phyloP scores from a whole-genome alignment of 2,888 invertebrate species.

The Ophraella communa region DNA sequence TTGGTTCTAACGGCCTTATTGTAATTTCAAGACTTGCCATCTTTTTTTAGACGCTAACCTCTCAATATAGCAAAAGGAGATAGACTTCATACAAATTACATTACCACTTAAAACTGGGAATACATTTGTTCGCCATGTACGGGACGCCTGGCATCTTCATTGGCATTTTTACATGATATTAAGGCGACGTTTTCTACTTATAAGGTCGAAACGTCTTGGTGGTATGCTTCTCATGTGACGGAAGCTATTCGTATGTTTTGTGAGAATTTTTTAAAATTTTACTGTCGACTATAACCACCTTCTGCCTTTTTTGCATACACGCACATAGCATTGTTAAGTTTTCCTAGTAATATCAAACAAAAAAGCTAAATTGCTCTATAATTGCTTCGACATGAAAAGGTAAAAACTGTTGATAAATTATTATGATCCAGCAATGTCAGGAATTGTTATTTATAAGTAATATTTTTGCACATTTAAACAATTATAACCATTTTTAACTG shows the following conservation, averaged over 20 bases:
- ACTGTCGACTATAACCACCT: conserved; percentile 41
- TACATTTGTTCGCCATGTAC: conserved; percentile 43
- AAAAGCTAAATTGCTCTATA: conserved; percentile 10
- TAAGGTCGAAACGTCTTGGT: conserved; percentile 40
- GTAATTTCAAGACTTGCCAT: conserved; percentile 45
- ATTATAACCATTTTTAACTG: too few relatives aligned
- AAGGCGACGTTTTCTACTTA: conserved; percentile 44
- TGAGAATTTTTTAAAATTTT: conserved; percentile 41
- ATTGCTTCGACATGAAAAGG: neutral
- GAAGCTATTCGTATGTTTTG: conserved; percentile 39
- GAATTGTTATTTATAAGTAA: neutral
- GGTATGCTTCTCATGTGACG: conserved; percentile 45
- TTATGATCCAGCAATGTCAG: neutral
- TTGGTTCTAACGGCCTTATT: conserved; percentile 45
- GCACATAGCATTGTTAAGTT: conserved; percentile 4
- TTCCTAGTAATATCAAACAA: conserved; percentile 17
- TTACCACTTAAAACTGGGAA: conserved; percentile 43
- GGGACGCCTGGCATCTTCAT: conserved; percentile 47
- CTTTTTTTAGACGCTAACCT: conserved; percentile 42
- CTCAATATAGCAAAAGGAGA: conserved; percentile 45
- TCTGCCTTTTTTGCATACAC: conserved; percentile 31
- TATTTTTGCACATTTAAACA: too few relatives aligned
- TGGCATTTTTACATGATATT: conserved; percentile 49
- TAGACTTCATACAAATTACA: conserved; percentile 48
- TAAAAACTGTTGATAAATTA: neutral